These are phyloP conservation scores for Rhinella marina DNA, from an alignment of 2,797 vertebrate genomes.

Conservation along the genomic window DNA sequence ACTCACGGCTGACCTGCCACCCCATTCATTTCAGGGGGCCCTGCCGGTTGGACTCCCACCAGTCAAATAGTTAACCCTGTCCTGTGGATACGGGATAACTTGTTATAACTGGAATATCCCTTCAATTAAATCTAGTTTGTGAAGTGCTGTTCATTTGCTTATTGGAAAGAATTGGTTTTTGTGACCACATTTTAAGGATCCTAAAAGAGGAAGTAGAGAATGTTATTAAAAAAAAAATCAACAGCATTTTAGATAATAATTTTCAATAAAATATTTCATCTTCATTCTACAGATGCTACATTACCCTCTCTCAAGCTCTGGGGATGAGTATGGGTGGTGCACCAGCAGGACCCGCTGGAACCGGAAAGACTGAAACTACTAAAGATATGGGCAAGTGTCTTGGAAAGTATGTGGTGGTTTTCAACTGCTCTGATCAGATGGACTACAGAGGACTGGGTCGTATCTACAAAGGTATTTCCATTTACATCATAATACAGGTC, in stretches of 20 bases:
- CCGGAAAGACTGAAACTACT: constrained; percentile 84
- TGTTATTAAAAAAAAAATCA: not conserved
- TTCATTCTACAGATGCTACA: constrained; percentile 78
- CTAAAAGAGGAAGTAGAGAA: not conserved
- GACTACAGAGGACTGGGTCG: constrained; percentile 85
- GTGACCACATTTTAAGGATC: not conserved
- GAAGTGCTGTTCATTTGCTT: no score
- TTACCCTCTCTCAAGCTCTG: constrained; percentile 82
- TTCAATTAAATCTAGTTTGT: no score
- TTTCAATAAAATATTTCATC: not conserved
- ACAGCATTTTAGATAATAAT: not conserved
- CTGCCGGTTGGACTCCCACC: no score
- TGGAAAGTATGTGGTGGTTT: constrained; percentile 85
- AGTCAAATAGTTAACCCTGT: no score
- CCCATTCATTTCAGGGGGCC: no score
- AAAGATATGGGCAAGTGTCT: constrained; percentile 87
- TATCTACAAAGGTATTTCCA: constrained; percentile 80
- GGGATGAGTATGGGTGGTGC: constrained; percentile 86
- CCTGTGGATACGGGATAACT: no score
- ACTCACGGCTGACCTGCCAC: no score
- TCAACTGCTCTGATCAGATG: constrained; percentile 88
- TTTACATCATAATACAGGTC: not conserved
- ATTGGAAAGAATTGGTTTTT: not conserved
- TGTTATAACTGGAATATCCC: no score
- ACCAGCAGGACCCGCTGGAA: constrained; percentile 83